phyloP scores from a whole-genome alignment of 2,113 vertebrate species.

The Malurus cyaneus region DNA sequence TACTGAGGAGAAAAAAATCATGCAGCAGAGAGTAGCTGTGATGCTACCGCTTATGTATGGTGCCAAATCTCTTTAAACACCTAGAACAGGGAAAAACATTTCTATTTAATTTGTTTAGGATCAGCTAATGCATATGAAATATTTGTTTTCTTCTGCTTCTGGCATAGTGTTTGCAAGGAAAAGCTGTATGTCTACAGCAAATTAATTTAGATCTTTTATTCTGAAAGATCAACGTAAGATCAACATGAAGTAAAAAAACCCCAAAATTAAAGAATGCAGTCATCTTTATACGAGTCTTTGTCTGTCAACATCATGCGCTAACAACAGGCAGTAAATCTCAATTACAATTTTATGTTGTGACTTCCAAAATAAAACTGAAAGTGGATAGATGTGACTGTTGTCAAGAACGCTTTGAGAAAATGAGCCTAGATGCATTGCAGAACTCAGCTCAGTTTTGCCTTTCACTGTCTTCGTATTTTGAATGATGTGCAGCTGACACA shows the following conservation, averaged over 20 bases:
- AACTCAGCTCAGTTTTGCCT: background rate
- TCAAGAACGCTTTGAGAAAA: background rate
- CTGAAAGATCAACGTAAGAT: background rate
- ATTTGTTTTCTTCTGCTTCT: background rate
- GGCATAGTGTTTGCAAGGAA: background rate
- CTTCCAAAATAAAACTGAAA: background rate
- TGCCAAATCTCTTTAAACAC: background rate
- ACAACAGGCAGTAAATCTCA: background rate
- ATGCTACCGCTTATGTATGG: background rate
- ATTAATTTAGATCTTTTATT: background rate
- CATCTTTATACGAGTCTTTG: background rate
- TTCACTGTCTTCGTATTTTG: background rate
- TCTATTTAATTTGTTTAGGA: background rate
- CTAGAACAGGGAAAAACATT: background rate
- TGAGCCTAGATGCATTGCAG: background rate
- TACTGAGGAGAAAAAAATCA: background rate
- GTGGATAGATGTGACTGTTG: background rate
- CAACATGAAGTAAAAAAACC: background rate
- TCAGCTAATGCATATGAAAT: background rate
- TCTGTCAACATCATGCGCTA: background rate
- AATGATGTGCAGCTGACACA: background rate
- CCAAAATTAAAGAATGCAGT: background rate
- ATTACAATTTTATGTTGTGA: background rate
- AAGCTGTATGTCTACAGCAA: background rate
- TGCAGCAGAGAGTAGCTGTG: background rate